phyloP scores from a whole-genome alignment of 2,113 vertebrate genomes.

The Bubo scandiacus region DNA sequence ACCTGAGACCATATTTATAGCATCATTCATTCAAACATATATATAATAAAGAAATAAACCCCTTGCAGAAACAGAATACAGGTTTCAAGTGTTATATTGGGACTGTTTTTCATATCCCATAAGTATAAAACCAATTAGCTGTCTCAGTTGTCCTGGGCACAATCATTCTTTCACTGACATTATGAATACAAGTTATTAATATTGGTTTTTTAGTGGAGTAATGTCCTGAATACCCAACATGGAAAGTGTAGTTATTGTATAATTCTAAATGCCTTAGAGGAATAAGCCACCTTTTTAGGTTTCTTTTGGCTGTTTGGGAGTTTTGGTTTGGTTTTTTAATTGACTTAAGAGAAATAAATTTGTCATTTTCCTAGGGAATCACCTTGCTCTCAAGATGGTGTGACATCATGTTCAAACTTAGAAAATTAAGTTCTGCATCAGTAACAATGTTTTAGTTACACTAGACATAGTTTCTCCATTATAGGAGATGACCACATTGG shows the following conservation, averaged over 20 bases:
- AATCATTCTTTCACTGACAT: not conserved
- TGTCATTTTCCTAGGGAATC: not conserved
- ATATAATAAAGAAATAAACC: not conserved
- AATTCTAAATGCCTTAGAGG: not conserved
- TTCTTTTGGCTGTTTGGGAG: not conserved
- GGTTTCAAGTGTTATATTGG: not conserved
- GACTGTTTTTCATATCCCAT: not conserved
- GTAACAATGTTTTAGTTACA: not conserved
- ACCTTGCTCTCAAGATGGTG: not conserved
- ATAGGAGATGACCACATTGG: not conserved
- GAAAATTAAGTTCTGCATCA: not conserved
- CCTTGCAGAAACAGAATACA: not conserved
- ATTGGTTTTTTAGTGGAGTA: not conserved
- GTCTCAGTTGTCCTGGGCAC: not conserved
- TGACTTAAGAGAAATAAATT: not conserved
- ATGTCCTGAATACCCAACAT: not conserved
- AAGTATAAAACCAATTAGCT: not conserved
- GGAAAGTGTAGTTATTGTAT: not conserved
- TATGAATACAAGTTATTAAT: not conserved
- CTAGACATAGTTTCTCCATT: not conserved
- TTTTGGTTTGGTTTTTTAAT: not conserved
- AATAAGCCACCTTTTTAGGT: fast-evolving
- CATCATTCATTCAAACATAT: not conserved
- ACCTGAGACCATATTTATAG: not conserved
- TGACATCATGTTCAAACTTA: not conserved